These are phyloP conservation scores for Thalassophryne amazonica DNA, from an alignment of 2,797 vertebrate genomes.

Conservation along the genomic window DNA sequence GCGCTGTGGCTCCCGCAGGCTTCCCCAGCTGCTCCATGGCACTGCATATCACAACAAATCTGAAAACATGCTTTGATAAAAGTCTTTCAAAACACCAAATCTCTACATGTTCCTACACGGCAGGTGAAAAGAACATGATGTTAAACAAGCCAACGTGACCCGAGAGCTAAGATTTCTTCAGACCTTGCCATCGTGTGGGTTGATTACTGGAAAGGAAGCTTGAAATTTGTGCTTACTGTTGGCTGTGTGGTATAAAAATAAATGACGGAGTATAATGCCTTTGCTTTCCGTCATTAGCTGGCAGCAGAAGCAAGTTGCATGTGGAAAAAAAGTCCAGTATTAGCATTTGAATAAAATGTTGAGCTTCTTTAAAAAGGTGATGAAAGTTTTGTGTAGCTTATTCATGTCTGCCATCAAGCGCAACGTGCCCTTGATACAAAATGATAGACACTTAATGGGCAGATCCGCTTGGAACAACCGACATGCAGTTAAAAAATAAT, in stretches of 20 bases:
- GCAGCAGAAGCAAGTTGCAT: conserved; percentile 22
- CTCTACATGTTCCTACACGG: conserved; percentile 37
- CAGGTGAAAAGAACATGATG: conserved; percentile 29
- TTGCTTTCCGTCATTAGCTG: conserved; percentile 56
- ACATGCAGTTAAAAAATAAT: conserved; percentile 30
- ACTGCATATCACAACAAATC: conserved; percentile 25
- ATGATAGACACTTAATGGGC: conserved; percentile 32
- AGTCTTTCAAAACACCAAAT: conserved; percentile 42
- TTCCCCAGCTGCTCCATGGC: conserved; percentile 28
- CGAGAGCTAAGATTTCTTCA: conserved; percentile 29
- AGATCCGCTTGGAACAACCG: conserved; percentile 24
- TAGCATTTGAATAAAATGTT: conserved; percentile 32
- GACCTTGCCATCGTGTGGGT: conserved; percentile 25
- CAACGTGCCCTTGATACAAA: conserved; percentile 32
- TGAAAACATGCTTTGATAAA: conserved; percentile 27
- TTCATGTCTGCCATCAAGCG: conserved; percentile 45
- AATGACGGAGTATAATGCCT: conserved; percentile 20
- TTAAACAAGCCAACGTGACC: conserved; percentile 28
- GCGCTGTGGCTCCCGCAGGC: conserved; percentile 40
- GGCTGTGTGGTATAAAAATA: conserved; percentile 15
- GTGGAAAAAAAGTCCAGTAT: conserved; percentile 13
- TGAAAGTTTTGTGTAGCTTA: conserved; percentile 35
- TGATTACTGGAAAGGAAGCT: conserved; percentile 38
- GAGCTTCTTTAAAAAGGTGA: conserved; percentile 35
- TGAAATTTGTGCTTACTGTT: conserved; percentile 36